Percentiles rank a stretch among this genome's conserved stretches.
These are phyloP conservation scores for Hydropsyche betteni DNA, from an alignment of 2,888 invertebrate species.

Conservation along the genomic window DNA sequence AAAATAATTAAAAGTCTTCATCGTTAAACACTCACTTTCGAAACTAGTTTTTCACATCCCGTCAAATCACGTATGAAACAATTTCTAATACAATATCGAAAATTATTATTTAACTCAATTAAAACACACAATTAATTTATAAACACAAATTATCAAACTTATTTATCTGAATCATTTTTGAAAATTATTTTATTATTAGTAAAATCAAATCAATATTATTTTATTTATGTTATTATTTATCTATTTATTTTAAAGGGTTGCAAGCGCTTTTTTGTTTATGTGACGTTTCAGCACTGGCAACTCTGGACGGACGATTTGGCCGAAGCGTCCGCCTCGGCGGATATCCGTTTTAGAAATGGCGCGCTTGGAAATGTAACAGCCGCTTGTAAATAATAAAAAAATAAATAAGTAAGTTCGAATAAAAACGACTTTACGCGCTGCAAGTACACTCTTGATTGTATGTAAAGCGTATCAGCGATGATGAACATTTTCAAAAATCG, in stretches of 20 bases:
- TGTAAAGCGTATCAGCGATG: constrained; percentile 42
- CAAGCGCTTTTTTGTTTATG: too few relatives aligned
- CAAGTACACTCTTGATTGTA: constrained; percentile 33
- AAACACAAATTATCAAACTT: too few relatives aligned
- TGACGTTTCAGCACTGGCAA: too few relatives aligned
- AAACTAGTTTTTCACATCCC: constrained; percentile 17
- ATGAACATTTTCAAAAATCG: constrained; percentile 30
- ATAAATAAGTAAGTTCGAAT: constrained; percentile 46
- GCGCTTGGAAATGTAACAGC: constrained; percentile 44
- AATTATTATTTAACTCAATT: too few relatives aligned
- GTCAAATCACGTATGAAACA: neutral
- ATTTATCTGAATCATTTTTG: too few relatives aligned
- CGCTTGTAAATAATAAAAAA: constrained; percentile 44
- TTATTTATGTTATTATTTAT: too few relatives aligned
- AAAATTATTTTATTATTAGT: too few relatives aligned
- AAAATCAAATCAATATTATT: too few relatives aligned
- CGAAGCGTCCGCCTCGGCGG: constrained; percentile 48
- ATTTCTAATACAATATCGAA: neutral
- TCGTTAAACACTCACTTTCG: constrained; percentile 26
- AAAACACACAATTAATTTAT: too few relatives aligned
- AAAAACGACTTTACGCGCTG: constrained; percentile 46
- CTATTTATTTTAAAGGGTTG: too few relatives aligned
- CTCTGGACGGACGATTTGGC: neutral
- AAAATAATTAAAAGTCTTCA: constrained; percentile 32
- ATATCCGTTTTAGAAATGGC: constrained; percentile 51